Evolutionary conservation across 2,888 invertebrate genomes (phyloP).

Genomic region (Myathropa florea): DNA sequence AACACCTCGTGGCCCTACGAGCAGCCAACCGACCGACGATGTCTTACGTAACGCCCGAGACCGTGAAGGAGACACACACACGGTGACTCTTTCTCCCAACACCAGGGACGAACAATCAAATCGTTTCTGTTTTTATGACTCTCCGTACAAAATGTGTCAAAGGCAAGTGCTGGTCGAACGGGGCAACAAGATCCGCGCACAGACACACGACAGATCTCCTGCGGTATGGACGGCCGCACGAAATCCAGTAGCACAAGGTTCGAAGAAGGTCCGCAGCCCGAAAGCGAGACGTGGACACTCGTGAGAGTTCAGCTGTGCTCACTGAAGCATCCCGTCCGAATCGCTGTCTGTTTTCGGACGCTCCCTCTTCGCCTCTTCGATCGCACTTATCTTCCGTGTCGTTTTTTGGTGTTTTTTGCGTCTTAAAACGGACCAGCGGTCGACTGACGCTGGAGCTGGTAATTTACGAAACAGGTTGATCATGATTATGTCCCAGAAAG

Average conservation of each 20-base stretch:
- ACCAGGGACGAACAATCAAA: conserved; percentile 42
- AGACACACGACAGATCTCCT: conserved; percentile 15
- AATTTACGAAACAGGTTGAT: conserved; percentile 68
- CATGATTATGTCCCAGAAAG: conserved; percentile 68
- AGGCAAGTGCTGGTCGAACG: neutral
- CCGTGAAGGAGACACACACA: conserved; percentile 13
- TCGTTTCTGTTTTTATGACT: conserved; percentile 33
- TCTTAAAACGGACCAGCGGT: conserved; percentile 45
- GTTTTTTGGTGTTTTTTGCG: conserved; percentile 8
- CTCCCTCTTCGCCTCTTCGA: neutral
- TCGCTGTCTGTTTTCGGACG: neutral
- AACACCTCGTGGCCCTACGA: conserved; percentile 3
- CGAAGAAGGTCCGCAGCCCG: conserved; percentile 21
- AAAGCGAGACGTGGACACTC: conserved; percentile 23
- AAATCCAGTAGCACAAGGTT: conserved; percentile 55
- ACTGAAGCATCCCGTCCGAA: conserved; percentile 48
- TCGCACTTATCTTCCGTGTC: neutral
- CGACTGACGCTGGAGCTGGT: conserved; percentile 41
- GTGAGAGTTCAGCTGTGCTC: conserved; percentile 33
- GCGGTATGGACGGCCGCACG: conserved; percentile 1
- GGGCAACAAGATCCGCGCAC: conserved; percentile 18
- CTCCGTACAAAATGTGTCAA: conserved; percentile 24
- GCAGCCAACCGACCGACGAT: neutral
- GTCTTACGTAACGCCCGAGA: conserved; percentile 20
- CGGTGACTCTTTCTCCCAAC: conserved; percentile 20